Base-by-base conservation (phyloP, 2,888 invertebrate species). In the Hyposoter didymator region DNA sequence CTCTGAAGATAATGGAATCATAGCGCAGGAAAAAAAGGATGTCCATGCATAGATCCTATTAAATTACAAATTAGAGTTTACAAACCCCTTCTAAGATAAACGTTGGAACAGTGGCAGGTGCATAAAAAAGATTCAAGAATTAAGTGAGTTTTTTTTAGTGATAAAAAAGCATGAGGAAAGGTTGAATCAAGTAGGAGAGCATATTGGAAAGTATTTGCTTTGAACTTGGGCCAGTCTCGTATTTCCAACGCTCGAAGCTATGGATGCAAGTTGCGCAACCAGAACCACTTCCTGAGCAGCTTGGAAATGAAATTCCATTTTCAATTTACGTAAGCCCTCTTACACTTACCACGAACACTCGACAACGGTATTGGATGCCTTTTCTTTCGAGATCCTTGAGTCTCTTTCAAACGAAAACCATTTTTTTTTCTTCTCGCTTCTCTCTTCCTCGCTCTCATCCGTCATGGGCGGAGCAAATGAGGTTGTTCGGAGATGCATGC, bases 241-340 rank as follows among this genome's bases (percentile, higher is more conserved):
- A 72, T 74, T 70, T 67, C 39, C 73, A 49, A 78, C 67, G 22
- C n/a, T 72, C 35, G 45, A 12, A 59, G 28, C 19, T 28, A n/a
- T 14, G 74, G 45, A 74, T 79, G 76, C 45, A 73, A 69, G 62
- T 47, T 45, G 55, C 55, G 12, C 45, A 78, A 78, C 45, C 69
- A 45, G 49, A 49, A 22, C 14, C 49, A 45, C 10, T 17, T 47
- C 47, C 35, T 32, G 64, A 47, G 49, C 67, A 74, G 85, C 84
- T 86, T 86, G 84, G 88, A 90, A 90, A 91, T 91, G 91, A 90
- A 91, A 91, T 91, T 90, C 91, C 90, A 91, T 91, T 90, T 91
- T 91, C 91, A 91, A 91, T 91, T 91, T 91, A 90, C 90, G 88
- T 90, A 90, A 91, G 91, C 90, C 90, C 88, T 89, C 89, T 91